Conservation (phyloP, 92 coral and sea anemone genomes). For the Paragorgia papillata region DNA sequence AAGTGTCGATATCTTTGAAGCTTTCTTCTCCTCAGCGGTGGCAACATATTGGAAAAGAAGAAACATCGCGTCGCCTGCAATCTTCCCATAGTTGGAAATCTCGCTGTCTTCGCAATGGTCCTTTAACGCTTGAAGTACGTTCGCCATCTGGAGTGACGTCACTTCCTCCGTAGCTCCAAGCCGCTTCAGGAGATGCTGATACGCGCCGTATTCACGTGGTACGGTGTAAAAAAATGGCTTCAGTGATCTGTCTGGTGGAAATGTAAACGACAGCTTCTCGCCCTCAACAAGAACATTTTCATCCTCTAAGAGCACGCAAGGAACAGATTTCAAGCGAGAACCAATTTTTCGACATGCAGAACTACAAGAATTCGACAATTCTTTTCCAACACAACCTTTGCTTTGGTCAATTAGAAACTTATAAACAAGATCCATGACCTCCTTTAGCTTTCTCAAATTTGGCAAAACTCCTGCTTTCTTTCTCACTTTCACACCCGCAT, state of each 20-base stretch:
- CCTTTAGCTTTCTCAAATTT: slow-evolving; percentile 80
- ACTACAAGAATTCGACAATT: slow-evolving; percentile 63
- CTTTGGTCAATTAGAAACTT: slow-evolving; percentile 73
- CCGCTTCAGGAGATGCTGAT: slow-evolving; percentile 84
- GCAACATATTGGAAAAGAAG: slow-evolving; percentile 74
- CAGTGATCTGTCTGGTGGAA: slow-evolving; percentile 17
- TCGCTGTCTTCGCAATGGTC: slow-evolving; percentile 81
- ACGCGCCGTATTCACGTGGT: slow-evolving; percentile 84
- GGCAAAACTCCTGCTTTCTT: slow-evolving; percentile 75
- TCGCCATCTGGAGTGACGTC: slow-evolving; percentile 80
- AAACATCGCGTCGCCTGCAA: slow-evolving; percentile 82
- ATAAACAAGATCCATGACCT: slow-evolving; percentile 73
- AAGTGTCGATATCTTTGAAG: slow-evolving; percentile 55
- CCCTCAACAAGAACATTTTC: slow-evolving; percentile 55
- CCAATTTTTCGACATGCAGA: slow-evolving; percentile 78
- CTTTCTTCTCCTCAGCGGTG: slow-evolving; percentile 10
- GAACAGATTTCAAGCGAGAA: slow-evolving; percentile 61
- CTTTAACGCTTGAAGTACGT: slow-evolving; percentile 77
- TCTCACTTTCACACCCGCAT: slow-evolving; percentile 24
- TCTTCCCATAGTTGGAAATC: slow-evolving; percentile 81
- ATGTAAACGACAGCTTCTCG: slow-evolving; percentile 6
- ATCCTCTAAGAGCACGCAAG: slow-evolving; percentile 88
- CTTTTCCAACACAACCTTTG: slow-evolving; percentile 61
- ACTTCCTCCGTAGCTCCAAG: slow-evolving; percentile 91
- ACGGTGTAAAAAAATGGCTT: slow-evolving; percentile 87